Evolutionary conservation across 1,140 invertebrate genomes (phyloP).

Genomic region (Babylonia areolata): DNA sequence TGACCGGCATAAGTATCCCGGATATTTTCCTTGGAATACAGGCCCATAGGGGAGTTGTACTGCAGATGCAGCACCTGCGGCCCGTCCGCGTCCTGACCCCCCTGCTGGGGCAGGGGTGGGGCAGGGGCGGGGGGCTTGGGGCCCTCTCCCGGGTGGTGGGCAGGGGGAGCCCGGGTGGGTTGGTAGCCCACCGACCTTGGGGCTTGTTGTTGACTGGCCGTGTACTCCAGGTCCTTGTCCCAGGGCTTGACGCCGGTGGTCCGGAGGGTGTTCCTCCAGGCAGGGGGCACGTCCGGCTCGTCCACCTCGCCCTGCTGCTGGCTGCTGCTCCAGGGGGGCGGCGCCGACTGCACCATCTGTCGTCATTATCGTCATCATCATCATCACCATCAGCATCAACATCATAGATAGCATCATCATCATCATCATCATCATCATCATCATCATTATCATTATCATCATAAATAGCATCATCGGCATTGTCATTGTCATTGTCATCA

Average conservation of each 20-base stretch:
- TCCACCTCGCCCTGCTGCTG: conserved; percentile 38
- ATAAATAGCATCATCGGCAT: too few relatives aligned
- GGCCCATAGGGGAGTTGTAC: conserved; percentile 95
- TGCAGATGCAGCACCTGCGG: conserved; percentile 78
- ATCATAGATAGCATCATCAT: too few relatives aligned
- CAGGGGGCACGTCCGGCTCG: conserved; percentile 36
- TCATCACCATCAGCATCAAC: too few relatives aligned
- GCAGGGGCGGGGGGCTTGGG: conserved; percentile 28
- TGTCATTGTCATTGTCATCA: neutral
- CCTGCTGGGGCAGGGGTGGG: conserved; percentile 10
- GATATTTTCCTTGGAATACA: conserved; percentile 96
- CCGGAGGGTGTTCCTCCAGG: conserved; percentile 56
- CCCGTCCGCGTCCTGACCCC: conserved; percentile 43
- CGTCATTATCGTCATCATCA: too few relatives aligned
- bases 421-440: too few relatives aligned
- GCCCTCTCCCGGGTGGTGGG: too few relatives aligned
- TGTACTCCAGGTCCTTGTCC: conserved; percentile 58
- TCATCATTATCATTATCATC: too few relatives aligned
- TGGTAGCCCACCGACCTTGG: conserved; percentile 59
- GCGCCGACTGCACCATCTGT: neutral
- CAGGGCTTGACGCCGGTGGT: conserved; percentile 62
- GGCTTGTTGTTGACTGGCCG: conserved; percentile 42
- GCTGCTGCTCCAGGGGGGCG: neutral
- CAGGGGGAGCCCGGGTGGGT: neutral
- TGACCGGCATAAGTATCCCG: conserved; percentile 95